Base-by-base conservation (phyloP, 1,140 invertebrate species). In the Paracyclopina nana region DNA sequence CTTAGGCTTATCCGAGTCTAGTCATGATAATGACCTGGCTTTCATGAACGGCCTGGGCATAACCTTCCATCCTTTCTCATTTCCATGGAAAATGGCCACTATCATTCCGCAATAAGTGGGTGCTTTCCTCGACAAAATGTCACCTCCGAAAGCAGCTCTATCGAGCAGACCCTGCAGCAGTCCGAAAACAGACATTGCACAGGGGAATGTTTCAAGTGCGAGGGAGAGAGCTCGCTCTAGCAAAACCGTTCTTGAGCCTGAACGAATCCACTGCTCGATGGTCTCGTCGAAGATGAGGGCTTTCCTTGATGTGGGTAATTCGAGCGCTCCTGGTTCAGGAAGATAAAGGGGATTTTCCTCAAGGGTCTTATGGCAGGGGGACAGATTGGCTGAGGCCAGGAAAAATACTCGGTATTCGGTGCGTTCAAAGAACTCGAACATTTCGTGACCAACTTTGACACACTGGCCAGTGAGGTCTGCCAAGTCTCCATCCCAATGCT, bases 261-360 rank as follows among this genome's bases (percentile, higher is more conserved):
- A 48, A n/a, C 45, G 45, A 29, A 48, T 48, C 45, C 45, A 48
- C 22, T 48, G 45, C 45, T 48, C 45, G 18, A 48, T 48, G 27
- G 45, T 48, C 27, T 48, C 45, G 16, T 48, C 45, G 30, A 48
- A 48, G 8, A 48, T 48, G 8, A 48, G 22, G n/a, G 45, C 45
- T 14, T 48, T 48, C 4, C 45, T 26, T 6, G 45, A 48, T 16
- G 16, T 29, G 45, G 45, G 45, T 2, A 48, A 16, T 26, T 48
- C 45, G 2, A 28, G 24, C n/a, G 45, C 20, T 22, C 45, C 45
- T 4, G 45, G 45, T 30, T 48, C 45, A 6, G 45, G 45, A 11
- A 48, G 45, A 28, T 28, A 48, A 9, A 48, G 12, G 4, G 45
- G 45, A 22, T 48, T 48, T 29, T 48, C 45, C 25, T 48, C 45